Conservation (phyloP, 2,797 vertebrate genomes). For the Molossus alvarezi region DNA sequence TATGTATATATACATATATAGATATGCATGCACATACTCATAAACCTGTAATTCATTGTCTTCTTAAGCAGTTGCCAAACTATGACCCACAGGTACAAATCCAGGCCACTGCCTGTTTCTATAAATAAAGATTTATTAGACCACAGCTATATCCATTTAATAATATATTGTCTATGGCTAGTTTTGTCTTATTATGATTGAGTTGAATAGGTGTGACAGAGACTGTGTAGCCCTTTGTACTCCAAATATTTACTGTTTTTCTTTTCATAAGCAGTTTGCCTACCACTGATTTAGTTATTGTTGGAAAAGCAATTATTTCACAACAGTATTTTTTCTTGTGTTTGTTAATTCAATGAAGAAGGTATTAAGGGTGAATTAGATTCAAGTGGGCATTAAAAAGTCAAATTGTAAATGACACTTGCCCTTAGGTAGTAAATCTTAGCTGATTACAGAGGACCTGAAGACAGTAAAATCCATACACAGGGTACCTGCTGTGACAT, state of each 20-base stretch:
- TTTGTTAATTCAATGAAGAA: background rate
- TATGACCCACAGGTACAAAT: background rate
- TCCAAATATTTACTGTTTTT: background rate
- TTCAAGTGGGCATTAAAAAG: background rate
- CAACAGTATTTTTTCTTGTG: background rate
- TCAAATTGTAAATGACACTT: background rate
- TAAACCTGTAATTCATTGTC: background rate
- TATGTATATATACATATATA: background rate
- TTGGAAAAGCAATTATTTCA: background rate
- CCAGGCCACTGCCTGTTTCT: background rate
- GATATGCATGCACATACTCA: background rate
- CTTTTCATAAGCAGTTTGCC: background rate
- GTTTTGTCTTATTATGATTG: background rate
- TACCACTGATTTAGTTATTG: background rate
- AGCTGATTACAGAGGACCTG: background rate
- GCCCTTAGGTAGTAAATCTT: background rate
- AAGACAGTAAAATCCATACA: background rate
- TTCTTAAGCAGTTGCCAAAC: background rate
- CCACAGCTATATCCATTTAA: background rate
- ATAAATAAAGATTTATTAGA: background rate
- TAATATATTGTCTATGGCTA: background rate
- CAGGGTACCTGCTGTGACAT: background rate
- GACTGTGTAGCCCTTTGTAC: background rate
- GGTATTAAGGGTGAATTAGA: background rate
- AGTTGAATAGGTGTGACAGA: background rate